phyloP scores from a whole-genome alignment of 2,888 invertebrate species.

The Thysanoteuthis rhombus region DNA sequence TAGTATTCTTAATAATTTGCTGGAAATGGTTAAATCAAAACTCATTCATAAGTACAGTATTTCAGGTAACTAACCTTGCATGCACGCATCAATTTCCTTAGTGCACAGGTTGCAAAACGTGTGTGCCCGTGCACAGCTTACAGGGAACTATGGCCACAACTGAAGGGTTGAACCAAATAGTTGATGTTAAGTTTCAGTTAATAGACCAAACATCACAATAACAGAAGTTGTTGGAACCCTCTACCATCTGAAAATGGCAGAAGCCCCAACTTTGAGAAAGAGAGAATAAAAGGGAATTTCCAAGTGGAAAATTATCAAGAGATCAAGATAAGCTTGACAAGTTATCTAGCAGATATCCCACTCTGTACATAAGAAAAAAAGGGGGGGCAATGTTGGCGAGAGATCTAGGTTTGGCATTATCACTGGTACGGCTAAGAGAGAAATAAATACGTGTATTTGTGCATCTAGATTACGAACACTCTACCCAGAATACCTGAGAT shows the following conservation, averaged over 20 bases:
- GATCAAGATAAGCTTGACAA: not conserved
- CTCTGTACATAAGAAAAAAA: not conserved
- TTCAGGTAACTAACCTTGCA: too few relatives aligned
- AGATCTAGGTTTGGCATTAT: not conserved
- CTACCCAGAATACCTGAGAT: not conserved
- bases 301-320: not conserved
- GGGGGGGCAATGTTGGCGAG: not conserved
- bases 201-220: not conserved
- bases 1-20: too few relatives aligned
- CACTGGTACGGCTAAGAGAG: not conserved
- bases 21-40: too few relatives aligned
- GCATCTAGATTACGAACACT: not conserved
- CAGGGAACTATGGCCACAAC: too few relatives aligned
- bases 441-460: not conserved
- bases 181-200: not conserved
- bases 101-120: too few relatives aligned
- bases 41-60: too few relatives aligned
- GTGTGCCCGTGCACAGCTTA: too few relatives aligned
- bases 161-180: too few relatives aligned
- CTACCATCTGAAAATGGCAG: not conserved
- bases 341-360: not conserved
- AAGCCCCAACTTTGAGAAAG: not conserved
- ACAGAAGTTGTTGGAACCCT: not conserved
- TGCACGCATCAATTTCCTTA: too few relatives aligned
- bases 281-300: not conserved